Evolutionary conservation across 1,140 invertebrate genomes (phyloP).

Genomic region (Brachionus angularis): DNA sequence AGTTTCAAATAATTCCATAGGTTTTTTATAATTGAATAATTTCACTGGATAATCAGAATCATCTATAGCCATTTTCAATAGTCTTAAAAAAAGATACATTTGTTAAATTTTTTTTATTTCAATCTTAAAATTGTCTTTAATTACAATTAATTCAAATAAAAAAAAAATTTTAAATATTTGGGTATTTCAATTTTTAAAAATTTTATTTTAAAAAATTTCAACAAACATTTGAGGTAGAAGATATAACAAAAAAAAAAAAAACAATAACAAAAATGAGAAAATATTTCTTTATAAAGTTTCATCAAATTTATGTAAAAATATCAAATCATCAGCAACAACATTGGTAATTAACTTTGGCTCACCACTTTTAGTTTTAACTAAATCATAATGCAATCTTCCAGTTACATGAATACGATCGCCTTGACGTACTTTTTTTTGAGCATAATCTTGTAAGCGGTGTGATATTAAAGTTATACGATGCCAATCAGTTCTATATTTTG

Average conservation of each 20-base stretch:
- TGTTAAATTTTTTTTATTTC: conserved; percentile 14
- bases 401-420: conserved; percentile 41
- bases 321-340: conserved; percentile 44
- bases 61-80: conserved; percentile 4
- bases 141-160: conserved; percentile 9
- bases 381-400: conserved; percentile 40
- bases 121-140: conserved; percentile 17
- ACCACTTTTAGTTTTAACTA: conserved; percentile 38
- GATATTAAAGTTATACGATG: conserved; percentile 37
- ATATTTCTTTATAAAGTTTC: not conserved
- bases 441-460: not conserved
- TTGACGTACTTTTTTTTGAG: conserved; percentile 36
- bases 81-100: too few species aligned
- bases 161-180: too few species aligned
- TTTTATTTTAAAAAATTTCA: too few species aligned
- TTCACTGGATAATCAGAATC: not conserved
- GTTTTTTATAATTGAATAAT: conserved; percentile 42
- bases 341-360: conserved; percentile 12
- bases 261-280: not conserved
- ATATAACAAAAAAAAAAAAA: not conserved
- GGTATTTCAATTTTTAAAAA: too few species aligned
- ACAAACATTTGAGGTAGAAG: too few species aligned
- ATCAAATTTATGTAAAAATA: conserved; percentile 30
- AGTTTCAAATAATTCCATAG: conserved; percentile 63
- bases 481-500: conserved; percentile 39